Base-by-base conservation (phyloP, 1,140 invertebrate species). In the Laupala kohalensis region DNA sequence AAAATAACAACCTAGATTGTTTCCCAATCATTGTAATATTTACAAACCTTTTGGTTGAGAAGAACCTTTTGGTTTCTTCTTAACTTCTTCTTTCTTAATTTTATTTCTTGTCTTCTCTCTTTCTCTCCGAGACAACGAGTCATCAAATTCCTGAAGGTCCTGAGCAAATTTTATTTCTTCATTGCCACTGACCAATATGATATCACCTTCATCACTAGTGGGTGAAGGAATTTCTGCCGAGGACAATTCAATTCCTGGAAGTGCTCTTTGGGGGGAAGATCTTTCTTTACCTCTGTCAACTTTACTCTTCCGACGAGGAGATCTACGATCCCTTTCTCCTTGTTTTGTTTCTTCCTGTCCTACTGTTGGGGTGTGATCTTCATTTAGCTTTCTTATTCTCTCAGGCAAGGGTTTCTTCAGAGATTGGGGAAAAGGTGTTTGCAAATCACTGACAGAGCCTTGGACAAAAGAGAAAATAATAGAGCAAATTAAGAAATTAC, bases 211-310 rank as follows among this genome's bases (percentile, higher is more conserved):
- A 70, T 23, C 29, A 3, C 77, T 0, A 79, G 80, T 24, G 81
- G 79, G 73, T 23, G 78, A 78, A 6, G 74, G 73, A n/a, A 76
- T 65, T 28, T 74, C 64, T 53, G 72, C 72, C n/a, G n/a, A n/a
- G n/a, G n/a, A n/a, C n/a, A n/a, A n/a, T 6, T 77, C 75, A 29
- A 76, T 74, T 30, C 79, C 81, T 13, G 84, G 85, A 63, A 86
- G 74, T 66, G 83, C 80, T 69, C 84, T 79, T 69, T 79, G 76
- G 0, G 81, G 80, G 70, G 79, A 81, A 73, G 84, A 84, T 65
- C 84, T 77, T 19, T 83, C 80, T 76, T 86, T 86, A 0, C 82
- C 83, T 30, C 84, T 78, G 73, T 86, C 83, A 67, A 86, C 83
- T 15, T 75, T 74, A 5, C 74, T 15, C 67, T 71, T 67, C 6